Conservation (phyloP, 2,113 vertebrate genomes). For the Spermophilus dauricus region DNA sequence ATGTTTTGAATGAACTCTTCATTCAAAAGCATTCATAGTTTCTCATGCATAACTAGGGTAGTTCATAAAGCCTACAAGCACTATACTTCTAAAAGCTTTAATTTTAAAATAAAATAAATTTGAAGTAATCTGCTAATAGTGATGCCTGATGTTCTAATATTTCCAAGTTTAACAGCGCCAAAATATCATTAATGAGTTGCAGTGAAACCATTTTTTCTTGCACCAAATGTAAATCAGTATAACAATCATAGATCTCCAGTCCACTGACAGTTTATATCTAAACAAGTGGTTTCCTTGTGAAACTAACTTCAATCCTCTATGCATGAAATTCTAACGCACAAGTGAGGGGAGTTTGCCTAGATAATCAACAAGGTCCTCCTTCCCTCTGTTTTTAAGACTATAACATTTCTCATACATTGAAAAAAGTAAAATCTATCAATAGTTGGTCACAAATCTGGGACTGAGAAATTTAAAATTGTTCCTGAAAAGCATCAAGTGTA, state of each 20-base stretch:
- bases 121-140: background rate
- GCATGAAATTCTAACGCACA: slow-evolving; percentile 25
- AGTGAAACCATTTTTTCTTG: slow-evolving; percentile 51
- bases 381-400: slow-evolving; percentile 34
- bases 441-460: background rate
- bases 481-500: slow-evolving; percentile 40
- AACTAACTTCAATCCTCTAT: background rate
- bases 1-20: slow-evolving; percentile 49
- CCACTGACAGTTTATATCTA: background rate
- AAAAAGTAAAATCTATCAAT: background rate
- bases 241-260: slow-evolving; percentile 49
- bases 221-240: background rate
- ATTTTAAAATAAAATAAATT: slow-evolving; percentile 63
- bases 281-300: background rate
- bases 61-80: slow-evolving; percentile 2
- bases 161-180: slow-evolving; percentile 50
- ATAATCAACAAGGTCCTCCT: background rate
- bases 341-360: background rate
- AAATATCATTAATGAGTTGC: background rate
- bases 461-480: background rate
- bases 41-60: slow-evolving; percentile 23
- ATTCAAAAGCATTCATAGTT: slow-evolving; percentile 55
- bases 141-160: background rate
- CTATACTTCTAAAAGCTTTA: background rate
- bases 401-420: background rate